Percentiles rank a stretch among this genome's conserved stretches.
phyloP scores from a whole-genome alignment of 2,888 invertebrate genomes.

The Dasysyrphus tricinctus region DNA sequence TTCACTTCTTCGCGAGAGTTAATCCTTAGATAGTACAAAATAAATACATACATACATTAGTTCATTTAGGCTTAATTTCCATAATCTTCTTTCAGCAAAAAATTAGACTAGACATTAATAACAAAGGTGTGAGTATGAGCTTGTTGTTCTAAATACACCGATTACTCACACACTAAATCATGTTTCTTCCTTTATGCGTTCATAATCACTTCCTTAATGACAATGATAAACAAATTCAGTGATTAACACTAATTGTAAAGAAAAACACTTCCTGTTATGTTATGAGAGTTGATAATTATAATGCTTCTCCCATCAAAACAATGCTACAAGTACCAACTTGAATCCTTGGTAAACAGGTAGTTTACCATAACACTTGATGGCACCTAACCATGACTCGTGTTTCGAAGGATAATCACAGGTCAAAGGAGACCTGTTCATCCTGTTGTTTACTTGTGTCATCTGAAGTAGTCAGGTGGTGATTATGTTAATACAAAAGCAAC shows the following conservation, averaged over 20 bases:
- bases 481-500: conserved; percentile 55
- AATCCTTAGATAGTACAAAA: too few relatives aligned
- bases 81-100: too few relatives aligned
- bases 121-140: not conserved
- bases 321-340: conserved; percentile 30
- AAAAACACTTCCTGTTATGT: conserved; percentile 55
- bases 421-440: conserved; percentile 26
- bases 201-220: conserved; percentile 11
- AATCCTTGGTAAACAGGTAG: conserved; percentile 67
- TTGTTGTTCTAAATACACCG: not conserved
- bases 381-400: conserved; percentile 48
- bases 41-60: too few relatives aligned
- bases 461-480: conserved; percentile 72
- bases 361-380: conserved; percentile 49
- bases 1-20: too few relatives aligned
- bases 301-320: conserved; percentile 30
- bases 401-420: conserved; percentile 48
- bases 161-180: not conserved
- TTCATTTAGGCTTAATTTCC: too few relatives aligned
- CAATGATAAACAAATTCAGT: conserved; percentile 34
- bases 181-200: not conserved
- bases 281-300: conserved; percentile 1
- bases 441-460: conserved; percentile 67
- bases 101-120: too few relatives aligned
- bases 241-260: conserved; percentile 40